These are phyloP conservation scores for Stramonita haemastoma DNA, from an alignment of 2,888 invertebrate species.

Conservation along the genomic window DNA sequence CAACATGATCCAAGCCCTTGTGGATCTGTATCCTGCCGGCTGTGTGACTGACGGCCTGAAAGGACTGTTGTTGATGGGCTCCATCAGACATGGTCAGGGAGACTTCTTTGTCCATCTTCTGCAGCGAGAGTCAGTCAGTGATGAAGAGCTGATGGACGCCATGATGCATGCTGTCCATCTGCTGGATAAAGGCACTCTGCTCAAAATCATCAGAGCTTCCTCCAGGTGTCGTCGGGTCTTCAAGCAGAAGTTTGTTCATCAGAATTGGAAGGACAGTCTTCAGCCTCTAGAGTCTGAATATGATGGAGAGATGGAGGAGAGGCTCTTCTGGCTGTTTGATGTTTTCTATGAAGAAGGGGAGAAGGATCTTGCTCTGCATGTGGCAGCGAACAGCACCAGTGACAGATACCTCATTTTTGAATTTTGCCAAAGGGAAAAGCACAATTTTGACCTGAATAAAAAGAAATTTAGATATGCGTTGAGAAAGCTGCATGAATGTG, in stretches of 20 bases:
- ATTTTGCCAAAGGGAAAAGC: not conserved
- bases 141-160: too few relatives aligned
- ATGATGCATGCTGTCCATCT: too few relatives aligned
- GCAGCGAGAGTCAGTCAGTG: too few relatives aligned
- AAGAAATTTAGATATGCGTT: not conserved
- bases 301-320: not conserved
- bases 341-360: not conserved
- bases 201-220: constrained; percentile 2
- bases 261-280: constrained; percentile 7
- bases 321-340: not conserved
- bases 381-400: not conserved
- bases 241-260: not conserved
- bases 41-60: too few relatives aligned
- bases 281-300: not conserved
- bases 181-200: not conserved
- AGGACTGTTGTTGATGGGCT: too few relatives aligned
- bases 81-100: too few relatives aligned
- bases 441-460: not conserved
- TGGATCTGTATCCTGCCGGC: not conserved
- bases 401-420: not conserved
- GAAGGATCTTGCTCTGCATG: not conserved
- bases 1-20: not conserved
- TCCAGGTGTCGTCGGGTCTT: not conserved
- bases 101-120: too few relatives aligned
- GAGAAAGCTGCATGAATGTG: not conserved